phyloP scores from a whole-genome alignment of 2,888 invertebrate genomes.

The Pogonocherus hispidulus region DNA sequence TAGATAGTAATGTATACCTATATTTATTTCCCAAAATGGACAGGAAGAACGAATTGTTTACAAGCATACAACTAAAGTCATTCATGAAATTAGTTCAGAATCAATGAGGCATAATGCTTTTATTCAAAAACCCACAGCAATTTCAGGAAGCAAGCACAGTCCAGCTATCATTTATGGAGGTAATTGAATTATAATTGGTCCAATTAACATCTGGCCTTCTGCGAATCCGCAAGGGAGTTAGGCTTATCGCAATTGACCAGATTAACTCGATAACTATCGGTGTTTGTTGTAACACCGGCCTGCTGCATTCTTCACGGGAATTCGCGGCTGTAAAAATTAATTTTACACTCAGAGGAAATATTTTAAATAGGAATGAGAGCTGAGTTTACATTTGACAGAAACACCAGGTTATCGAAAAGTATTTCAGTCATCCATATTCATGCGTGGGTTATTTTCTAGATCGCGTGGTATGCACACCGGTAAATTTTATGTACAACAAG shows the following conservation, averaged over 20 bases:
- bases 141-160: too few relatives aligned
- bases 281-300: slow-evolving; percentile 23
- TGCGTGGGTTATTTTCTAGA: background rate
- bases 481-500: background rate
- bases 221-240: slow-evolving; percentile 11
- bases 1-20: too few relatives aligned
- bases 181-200: background rate
- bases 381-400: background rate
- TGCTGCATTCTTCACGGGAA: slow-evolving; percentile 21
- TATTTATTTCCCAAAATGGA: too few relatives aligned
- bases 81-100: too few relatives aligned
- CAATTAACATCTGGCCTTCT: slow-evolving; percentile 2
- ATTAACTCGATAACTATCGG: slow-evolving; percentile 26
- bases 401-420: background rate
- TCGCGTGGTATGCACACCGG: background rate
- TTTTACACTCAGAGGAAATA: slow-evolving; percentile 13
- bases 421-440: background rate
- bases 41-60: too few relatives aligned
- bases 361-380: slow-evolving; percentile 12
- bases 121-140: too few relatives aligned
- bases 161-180: background rate
- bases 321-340: slow-evolving; percentile 11
- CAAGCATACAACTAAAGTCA: too few relatives aligned
- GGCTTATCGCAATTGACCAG: slow-evolving; percentile 18
- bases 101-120: too few relatives aligned